Percentiles rank a stretch among this genome's conserved stretches.
These are phyloP conservation scores for Anomalospiza imberbis DNA, from an alignment of 2,797 vertebrate species.

Conservation along the genomic window DNA sequence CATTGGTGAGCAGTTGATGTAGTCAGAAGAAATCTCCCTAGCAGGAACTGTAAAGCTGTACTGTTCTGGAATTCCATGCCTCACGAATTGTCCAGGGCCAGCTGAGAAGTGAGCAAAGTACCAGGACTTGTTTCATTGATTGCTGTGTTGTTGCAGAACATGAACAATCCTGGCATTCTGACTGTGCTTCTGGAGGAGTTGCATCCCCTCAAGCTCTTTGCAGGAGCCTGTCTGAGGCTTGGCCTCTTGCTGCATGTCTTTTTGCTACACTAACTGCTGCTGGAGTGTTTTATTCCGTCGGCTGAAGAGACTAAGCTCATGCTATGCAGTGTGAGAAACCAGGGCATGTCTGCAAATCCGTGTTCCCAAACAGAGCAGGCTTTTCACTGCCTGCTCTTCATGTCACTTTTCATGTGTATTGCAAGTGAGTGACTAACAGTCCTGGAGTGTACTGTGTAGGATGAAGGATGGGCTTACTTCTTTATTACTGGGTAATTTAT, in stretches of 20 bases:
- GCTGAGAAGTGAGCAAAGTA: neutral
- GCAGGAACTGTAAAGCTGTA: neutral
- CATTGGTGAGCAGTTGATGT: neutral
- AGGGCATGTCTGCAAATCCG: neutral
- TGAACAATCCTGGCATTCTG: neutral
- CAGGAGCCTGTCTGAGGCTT: neutral
- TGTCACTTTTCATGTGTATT: neutral
- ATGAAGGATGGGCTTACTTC: neutral
- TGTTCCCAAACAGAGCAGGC: neutral
- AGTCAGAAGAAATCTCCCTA: neutral
- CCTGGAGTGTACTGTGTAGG: neutral
- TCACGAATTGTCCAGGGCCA: neutral
- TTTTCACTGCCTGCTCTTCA: no score
- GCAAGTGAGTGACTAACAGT: neutral
- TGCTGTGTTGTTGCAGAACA: neutral
- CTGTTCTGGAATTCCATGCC: neutral
- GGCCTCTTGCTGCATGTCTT: neutral
- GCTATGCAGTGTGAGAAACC: neutral
- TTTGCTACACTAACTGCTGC: neutral
- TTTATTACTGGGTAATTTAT: neutral
- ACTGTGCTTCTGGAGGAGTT: neutral
- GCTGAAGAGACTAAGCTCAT: neutral
- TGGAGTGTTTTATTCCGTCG: accelerated
- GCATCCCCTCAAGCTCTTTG: neutral
- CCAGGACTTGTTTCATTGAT: neutral